Evolutionary conservation across 1,140 invertebrate genomes (phyloP).

Genomic region (Kradibia gibbosae): DNA sequence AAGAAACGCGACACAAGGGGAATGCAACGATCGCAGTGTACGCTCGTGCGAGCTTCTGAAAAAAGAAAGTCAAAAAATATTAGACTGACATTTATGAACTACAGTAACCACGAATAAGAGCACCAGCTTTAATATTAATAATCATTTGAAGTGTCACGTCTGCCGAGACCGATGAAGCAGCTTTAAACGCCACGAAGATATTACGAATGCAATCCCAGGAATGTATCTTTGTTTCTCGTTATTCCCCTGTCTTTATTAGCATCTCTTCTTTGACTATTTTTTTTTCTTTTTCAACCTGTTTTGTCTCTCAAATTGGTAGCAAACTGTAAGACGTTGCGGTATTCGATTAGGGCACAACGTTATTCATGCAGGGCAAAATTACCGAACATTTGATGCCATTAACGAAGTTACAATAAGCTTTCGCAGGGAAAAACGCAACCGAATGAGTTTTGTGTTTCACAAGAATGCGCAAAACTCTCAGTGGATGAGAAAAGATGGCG

Average conservation of each 20-base stretch:
- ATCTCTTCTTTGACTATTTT: not conserved
- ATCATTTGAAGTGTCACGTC: not conserved
- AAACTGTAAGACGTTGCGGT: not conserved
- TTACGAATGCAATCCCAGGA: not conserved
- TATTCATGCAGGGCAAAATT: not conserved
- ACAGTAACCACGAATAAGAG: not conserved
- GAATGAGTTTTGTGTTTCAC: not conserved
- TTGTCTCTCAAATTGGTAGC: slow-evolving; percentile 6
- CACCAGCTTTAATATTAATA: not conserved
- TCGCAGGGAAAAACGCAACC: not conserved
- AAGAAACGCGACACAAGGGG: not conserved
- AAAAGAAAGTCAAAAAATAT: slow-evolving; percentile 7
- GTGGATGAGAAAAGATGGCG: slow-evolving; percentile 15
- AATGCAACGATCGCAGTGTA: not conserved
- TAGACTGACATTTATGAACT: slow-evolving; percentile 10
- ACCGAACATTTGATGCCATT: not conserved
- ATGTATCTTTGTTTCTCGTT: no score
- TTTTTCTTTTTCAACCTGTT: not conserved
- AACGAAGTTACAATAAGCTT: no score
- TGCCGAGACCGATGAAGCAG: not conserved
- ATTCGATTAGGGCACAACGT: not conserved
- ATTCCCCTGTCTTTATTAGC: no score
- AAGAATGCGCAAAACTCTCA: not conserved
- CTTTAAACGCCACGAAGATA: not conserved
- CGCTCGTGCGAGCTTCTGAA: not conserved